Evolutionary conservation across 2,797 vertebrate species (phyloP).

Genomic region (Choloepus didactylus): DNA sequence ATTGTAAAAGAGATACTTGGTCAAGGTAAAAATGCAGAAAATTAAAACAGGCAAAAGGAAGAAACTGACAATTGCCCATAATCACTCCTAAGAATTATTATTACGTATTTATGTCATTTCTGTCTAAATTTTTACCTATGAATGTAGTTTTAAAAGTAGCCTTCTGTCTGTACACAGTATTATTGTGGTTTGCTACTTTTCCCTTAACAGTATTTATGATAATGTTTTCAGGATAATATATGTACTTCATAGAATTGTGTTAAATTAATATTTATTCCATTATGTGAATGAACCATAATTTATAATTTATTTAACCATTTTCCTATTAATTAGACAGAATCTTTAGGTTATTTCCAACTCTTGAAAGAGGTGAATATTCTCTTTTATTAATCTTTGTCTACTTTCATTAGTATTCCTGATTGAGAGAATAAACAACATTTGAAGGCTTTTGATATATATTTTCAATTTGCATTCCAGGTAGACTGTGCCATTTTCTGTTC

Average conservation of each 20-base stretch:
- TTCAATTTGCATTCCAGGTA: background rate
- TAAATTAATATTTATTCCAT: background rate
- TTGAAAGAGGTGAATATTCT: background rate
- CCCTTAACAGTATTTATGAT: background rate
- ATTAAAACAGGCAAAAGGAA: background rate
- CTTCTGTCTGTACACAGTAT: background rate
- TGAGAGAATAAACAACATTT: slow-evolving; percentile 40
- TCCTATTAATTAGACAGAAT: background rate
- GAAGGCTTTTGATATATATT: background rate
- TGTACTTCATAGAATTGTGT: background rate
- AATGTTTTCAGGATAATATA: background rate
- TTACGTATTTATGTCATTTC: background rate
- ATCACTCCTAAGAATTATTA: background rate
- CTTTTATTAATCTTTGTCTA: background rate
- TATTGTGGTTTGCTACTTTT: background rate
- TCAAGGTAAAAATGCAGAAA: background rate
- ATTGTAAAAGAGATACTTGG: background rate
- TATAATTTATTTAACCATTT: slow-evolving; percentile 5
- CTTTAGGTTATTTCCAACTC: background rate
- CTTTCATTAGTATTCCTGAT: slow-evolving; percentile 4
- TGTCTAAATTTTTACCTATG: background rate
- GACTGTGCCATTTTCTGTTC: background rate
- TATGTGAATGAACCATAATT: background rate
- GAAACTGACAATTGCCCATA: background rate
- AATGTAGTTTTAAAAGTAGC: background rate